Evolutionary conservation across 2,888 invertebrate species (phyloP), one percentile per base, ranked within the genome.

Genomic region (Drosophila sordidapex): DNA sequence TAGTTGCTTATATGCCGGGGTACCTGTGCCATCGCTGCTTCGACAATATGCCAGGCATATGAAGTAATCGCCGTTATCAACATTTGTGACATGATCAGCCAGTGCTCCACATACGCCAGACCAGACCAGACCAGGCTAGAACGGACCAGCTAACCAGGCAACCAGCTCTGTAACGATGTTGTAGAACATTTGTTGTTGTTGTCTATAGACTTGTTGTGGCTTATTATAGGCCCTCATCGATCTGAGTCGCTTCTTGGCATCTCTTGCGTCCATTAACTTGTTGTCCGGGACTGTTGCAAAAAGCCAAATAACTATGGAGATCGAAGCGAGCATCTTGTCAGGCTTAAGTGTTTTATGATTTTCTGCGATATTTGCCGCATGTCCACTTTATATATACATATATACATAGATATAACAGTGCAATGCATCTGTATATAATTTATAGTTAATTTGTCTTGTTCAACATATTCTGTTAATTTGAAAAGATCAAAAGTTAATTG

Each of bases 21-120:
- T 76, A 79, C 77, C 77, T 79, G 77, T 80, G 80, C 76, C 75
- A 65, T 72, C 69, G 77, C 64, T 35, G 43, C 81, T 89, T 81
- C 82, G 81, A 85, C 87, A 91, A 88, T 90, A 90, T 92, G 91
- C 91, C 91, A 88, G 76, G 73, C 77, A 86, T 80, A 76, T 81
- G 82, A 90, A 92, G 91, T 90, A 92, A 92, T 91, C 91, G 90
- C 87, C 90, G 81, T 81, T 89, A 90, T 90, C 90, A 87, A 84
- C 82, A 81, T 81, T 79, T 79, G 85, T 89, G 90, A 91, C 90
- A 90, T 91, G 84, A 87, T 88, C 91, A 78, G 74, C 81, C 74
- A 64, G 57, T 72, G 86, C 80, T 85, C 80, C 83, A 79, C 66
- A 81, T 79, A 81, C 80, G 67, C 81, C 77, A 63, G 35, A 29